Evolutionary conservation across 2,113 vertebrate species (phyloP).

Genomic region (Noturus placidus): DNA sequence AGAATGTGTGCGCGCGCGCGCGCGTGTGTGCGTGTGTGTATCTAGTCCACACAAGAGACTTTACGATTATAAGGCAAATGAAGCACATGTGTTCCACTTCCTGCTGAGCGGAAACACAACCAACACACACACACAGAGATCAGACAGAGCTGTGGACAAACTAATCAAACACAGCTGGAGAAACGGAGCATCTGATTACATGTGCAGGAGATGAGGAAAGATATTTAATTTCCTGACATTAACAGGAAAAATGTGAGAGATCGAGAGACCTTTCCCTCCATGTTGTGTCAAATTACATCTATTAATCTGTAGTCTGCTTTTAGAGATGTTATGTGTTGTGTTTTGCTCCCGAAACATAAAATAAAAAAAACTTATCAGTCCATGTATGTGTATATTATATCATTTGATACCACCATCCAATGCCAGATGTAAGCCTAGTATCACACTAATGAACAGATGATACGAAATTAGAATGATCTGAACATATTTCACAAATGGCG

Average conservation of each 20-base stretch:
- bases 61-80: conserved; percentile 62
- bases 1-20: conserved; percentile 27
- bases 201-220: not conserved
- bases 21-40: conserved; percentile 39
- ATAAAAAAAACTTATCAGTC: not conserved
- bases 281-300: not conserved
- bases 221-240: not conserved
- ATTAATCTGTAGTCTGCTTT: not conserved
- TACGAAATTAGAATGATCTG: not conserved
- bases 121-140: conserved; percentile 48
- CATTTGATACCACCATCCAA: not conserved
- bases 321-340: not conserved
- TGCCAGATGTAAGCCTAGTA: not conserved
- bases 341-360: not conserved
- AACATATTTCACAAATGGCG: too few relatives aligned
- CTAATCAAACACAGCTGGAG: not conserved
- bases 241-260: not conserved
- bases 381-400: not conserved
- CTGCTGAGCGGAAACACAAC: conserved; percentile 56
- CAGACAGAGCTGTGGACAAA: not conserved
- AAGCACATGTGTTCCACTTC: conserved; percentile 64
- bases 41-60: conserved; percentile 42
- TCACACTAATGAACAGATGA: not conserved
- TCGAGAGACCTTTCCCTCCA: not conserved
- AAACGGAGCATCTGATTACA: not conserved